A percentile compares a stretch with the other conserved stretches of the same genome.
Conservation (phyloP, 2,797 vertebrate genomes). For the Dermochelys coriacea region DNA sequence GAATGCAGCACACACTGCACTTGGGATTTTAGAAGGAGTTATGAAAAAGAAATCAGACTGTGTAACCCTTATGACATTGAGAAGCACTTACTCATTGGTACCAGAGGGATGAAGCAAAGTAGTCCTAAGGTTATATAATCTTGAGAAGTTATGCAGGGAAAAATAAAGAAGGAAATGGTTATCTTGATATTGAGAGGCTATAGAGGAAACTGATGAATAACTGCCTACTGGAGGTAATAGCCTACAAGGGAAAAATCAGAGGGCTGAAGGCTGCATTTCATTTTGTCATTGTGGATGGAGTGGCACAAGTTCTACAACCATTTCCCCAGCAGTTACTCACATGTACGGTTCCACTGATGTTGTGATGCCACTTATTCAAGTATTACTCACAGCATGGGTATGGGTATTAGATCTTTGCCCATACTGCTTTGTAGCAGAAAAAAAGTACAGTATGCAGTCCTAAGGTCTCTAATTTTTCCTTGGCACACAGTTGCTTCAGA, state of each 20-base stretch:
- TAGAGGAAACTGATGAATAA: background rate
- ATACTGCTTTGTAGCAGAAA: background rate
- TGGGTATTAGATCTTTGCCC: background rate
- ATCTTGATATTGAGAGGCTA: background rate
- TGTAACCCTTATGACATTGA: background rate
- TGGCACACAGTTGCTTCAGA: background rate
- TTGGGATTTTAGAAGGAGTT: conserved; percentile 20
- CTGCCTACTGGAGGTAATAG: background rate
- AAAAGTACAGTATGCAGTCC: background rate
- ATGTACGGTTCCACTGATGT: background rate
- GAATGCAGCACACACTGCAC: background rate
- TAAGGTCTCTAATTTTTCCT: background rate
- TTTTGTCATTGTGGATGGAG: background rate
- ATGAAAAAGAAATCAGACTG: conserved; percentile 17
- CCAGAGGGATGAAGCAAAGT: background rate
- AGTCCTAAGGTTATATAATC: background rate
- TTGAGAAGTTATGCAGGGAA: background rate
- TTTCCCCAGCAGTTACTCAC: background rate
- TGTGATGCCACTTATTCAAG: background rate
- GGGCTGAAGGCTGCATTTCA: background rate
- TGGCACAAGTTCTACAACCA: background rate
- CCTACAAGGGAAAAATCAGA: conserved; percentile 8
- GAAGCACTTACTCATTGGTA: background rate
- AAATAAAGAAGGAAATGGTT: background rate
- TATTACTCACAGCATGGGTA: background rate